Conservation (phyloP, 2,888 invertebrate species). For the Meteorus cinctellus region DNA sequence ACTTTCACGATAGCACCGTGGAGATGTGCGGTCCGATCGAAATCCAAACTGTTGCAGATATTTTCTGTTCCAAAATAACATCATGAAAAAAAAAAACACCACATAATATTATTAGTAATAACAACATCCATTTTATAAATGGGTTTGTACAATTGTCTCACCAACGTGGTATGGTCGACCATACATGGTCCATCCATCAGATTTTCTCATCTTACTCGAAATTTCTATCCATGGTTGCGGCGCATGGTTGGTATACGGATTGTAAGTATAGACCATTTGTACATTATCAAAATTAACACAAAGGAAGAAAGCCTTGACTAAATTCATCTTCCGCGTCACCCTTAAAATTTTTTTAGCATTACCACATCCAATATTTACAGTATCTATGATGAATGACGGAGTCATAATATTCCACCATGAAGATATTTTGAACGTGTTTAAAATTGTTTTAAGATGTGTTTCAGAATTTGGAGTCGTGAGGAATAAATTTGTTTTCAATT, state of each 20-base stretch:
- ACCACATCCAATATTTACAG: neutral
- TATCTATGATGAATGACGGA: neutral
- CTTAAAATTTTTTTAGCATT: neutral
- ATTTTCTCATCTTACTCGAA: neutral
- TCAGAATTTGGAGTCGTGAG: neutral
- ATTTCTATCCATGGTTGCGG: neutral
- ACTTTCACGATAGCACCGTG: neutral
- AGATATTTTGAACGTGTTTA: neutral
- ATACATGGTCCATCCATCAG: neutral
- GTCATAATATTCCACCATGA: neutral
- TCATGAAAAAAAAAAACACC: neutral
- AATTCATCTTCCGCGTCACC: neutral
- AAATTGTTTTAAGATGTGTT: neutral
- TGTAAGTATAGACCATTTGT: neutral
- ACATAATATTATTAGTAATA: neutral
- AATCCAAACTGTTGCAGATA: constrained; percentile 5
- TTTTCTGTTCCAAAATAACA: neutral
- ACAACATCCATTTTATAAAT: neutral
- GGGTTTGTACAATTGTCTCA: neutral
- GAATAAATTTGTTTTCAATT: neutral
- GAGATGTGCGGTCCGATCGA: constrained; percentile 17
- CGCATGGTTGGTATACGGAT: constrained; percentile 2
- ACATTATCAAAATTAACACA: neutral
- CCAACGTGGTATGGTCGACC: neutral
- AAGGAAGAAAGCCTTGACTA: neutral